A percentile compares a stretch with the other conserved stretches of the same genome.
phyloP scores from a whole-genome alignment of 2,113 vertebrate species.

The Ptyas mucosa region DNA sequence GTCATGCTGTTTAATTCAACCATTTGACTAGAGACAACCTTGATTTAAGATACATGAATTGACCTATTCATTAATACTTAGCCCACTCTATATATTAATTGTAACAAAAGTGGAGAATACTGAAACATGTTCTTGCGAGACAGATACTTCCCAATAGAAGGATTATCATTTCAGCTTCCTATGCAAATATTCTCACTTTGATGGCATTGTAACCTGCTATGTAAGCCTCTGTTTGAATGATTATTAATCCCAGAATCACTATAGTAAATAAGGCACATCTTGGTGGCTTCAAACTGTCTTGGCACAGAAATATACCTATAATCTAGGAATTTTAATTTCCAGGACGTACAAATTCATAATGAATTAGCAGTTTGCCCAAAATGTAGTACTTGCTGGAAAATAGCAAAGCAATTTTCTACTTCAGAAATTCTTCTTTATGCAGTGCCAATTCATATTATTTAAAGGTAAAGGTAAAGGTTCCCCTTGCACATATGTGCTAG shows the following conservation, averaged over 20 bases:
- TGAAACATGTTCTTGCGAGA: background rate
- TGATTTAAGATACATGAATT: background rate
- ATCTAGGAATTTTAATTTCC: background rate
- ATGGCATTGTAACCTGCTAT: background rate
- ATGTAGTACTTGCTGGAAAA: background rate
- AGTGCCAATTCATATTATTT: background rate
- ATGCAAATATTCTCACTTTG: background rate
- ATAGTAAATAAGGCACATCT: background rate
- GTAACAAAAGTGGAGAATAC: background rate
- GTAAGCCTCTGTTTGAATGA: background rate
- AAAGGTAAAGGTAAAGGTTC: too few relatives aligned
- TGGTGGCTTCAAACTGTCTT: background rate
- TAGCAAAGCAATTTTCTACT: background rate
- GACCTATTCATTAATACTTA: background rate
- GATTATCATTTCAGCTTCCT: background rate
- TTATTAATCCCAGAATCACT: background rate
- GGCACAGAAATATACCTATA: background rate
- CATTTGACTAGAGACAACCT: background rate
- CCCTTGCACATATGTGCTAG: too few relatives aligned
- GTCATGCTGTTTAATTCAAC: background rate
- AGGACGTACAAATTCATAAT: background rate
- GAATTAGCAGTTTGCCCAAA: background rate
- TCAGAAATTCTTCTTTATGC: background rate
- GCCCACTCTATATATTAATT: background rate
- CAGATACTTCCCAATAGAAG: background rate